These are phyloP conservation scores for Balaenoptera acutorostrata DNA, from an alignment of 2,113 vertebrate species.

Conservation along the genomic window DNA sequence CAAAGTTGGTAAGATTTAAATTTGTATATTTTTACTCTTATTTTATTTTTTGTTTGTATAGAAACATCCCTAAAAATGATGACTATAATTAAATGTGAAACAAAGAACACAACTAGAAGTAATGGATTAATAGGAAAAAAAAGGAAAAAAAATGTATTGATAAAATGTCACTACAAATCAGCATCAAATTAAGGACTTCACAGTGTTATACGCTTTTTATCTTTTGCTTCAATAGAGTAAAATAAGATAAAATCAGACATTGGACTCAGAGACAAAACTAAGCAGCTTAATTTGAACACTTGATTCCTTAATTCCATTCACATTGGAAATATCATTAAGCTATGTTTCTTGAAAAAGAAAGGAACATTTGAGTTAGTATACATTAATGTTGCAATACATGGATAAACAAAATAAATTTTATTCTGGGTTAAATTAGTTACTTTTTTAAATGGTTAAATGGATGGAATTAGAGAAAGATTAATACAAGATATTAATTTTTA, in stretches of 20 bases:
- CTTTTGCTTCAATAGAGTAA: conserved; percentile 58
- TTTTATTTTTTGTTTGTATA: neutral
- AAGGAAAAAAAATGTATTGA: conserved; percentile 63
- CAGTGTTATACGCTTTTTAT: conserved; percentile 70
- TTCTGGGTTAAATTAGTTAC: neutral
- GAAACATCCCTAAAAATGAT: conserved; percentile 24
- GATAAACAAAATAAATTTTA: neutral
- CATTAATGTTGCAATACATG: neutral
- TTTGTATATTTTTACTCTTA: neutral
- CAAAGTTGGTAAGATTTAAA: neutral
- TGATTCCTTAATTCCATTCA: conserved; percentile 17
- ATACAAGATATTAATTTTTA: neutral
- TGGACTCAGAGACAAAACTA: conserved; percentile 35
- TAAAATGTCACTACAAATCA: conserved; percentile 74
- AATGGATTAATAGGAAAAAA: conserved; percentile 55
- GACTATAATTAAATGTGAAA: conserved; percentile 70
- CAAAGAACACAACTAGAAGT: conserved; percentile 64
- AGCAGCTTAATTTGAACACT: conserved; percentile 49
- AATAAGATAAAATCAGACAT: conserved; percentile 53
- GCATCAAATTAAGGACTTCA: conserved; percentile 61
- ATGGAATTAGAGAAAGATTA: neutral
- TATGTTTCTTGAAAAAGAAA: conserved; percentile 1
- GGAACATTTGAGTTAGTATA: neutral
- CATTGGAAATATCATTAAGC: neutral
- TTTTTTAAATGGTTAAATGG: neutral